Evolutionary conservation across 2,113 vertebrate genomes (phyloP).

Genomic region (Cavia porcellus): DNA sequence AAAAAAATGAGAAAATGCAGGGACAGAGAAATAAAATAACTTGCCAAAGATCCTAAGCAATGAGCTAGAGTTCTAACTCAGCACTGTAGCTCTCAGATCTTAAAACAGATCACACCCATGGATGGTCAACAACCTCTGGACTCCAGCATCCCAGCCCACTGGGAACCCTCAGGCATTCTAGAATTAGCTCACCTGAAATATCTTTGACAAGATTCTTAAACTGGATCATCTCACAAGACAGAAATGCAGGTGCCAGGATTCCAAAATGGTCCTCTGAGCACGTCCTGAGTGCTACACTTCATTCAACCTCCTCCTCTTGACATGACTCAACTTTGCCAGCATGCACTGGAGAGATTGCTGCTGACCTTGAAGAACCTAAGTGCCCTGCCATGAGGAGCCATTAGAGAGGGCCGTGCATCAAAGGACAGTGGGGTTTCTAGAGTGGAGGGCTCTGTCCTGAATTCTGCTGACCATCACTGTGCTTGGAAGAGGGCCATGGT

Average conservation of each 20-base stretch:
- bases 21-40: background rate
- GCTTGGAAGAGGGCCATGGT: background rate
- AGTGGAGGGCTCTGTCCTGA: background rate
- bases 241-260: background rate
- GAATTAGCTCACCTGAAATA: background rate
- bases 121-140: background rate
- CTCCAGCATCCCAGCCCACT: background rate
- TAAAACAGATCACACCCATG: too few relatives aligned
- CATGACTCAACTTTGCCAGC: background rate
- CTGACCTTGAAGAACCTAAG: background rate
- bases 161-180: background rate
- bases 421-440: background rate
- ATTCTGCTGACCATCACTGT: background rate
- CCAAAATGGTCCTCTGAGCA: background rate
- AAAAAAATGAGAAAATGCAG: background rate
- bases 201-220: background rate
- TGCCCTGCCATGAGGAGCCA: background rate
- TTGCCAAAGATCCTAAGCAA: too few relatives aligned
- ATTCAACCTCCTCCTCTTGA: background rate
- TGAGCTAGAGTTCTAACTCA: background rate
- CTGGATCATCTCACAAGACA: background rate
- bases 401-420: background rate
- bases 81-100: background rate
- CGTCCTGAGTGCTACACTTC: accelerated
- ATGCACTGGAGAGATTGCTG: background rate